phyloP scores from a whole-genome alignment of 2,888 invertebrate species.

The Eupithecia subumbrata region DNA sequence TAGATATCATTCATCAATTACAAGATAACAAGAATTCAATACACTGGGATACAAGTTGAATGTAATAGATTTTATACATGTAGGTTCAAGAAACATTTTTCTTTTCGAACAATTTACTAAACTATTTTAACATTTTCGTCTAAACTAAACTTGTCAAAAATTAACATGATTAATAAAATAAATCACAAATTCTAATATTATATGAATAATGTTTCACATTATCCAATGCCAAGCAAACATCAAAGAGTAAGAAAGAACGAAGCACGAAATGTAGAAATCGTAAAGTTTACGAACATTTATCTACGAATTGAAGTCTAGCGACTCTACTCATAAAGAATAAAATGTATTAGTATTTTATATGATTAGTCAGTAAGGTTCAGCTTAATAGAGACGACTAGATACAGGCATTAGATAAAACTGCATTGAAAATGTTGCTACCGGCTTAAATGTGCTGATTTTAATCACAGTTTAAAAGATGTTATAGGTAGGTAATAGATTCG shows the following conservation, averaged over 20 bases:
- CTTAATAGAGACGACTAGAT: constrained; percentile 25
- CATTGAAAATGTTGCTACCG: constrained; percentile 13
- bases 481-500: neutral
- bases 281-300: constrained; percentile 69
- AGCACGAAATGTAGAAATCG: constrained; percentile 70
- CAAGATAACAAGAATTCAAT: constrained; percentile 75
- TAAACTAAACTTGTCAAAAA: constrained; percentile 78
- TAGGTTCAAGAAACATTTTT: constrained; percentile 61
- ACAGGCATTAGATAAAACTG: constrained; percentile 15
- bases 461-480: constrained; percentile 10
- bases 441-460: constrained; percentile 13
- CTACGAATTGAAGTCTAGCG: constrained; percentile 81
- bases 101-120: constrained; percentile 67
- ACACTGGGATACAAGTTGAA: constrained; percentile 73
- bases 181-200: constrained; percentile 70
- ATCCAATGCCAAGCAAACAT: constrained; percentile 81
- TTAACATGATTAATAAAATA: constrained; percentile 70
- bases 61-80: constrained; percentile 63
- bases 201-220: constrained; percentile 73
- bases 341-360: constrained; percentile 46
- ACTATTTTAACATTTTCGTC: constrained; percentile 78
- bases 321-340: constrained; percentile 70
- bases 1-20: constrained; percentile 72
- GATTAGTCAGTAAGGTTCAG: constrained; percentile 25
- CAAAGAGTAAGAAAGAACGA: constrained; percentile 74